Conservation (phyloP, 2,113 vertebrate genomes). For the Megaleporinus macrocephalus region DNA sequence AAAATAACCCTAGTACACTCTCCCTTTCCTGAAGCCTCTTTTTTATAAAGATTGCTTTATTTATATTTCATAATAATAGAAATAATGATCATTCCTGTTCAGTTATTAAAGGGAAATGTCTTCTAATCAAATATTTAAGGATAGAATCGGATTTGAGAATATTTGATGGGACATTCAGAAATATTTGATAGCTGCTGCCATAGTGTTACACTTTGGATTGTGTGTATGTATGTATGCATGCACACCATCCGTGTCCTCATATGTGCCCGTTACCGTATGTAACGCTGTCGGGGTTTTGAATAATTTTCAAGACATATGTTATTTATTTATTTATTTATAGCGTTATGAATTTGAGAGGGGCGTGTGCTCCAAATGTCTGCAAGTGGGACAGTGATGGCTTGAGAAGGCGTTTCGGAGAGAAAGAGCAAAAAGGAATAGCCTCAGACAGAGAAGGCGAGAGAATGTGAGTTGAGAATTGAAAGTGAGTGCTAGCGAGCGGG, state of each 20-base stretch:
- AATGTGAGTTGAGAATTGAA: slow-evolving; percentile 39
- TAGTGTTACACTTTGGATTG: no score
- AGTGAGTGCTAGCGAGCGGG: not conserved
- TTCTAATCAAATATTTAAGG: no score
- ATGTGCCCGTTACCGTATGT: slow-evolving; percentile 19
- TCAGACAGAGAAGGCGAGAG: not conserved
- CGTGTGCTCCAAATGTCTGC: not conserved
- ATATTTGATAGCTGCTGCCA: no score
- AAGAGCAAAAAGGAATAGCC: slow-evolving; percentile 4
- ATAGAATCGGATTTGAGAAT: no score
- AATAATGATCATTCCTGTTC: no score
- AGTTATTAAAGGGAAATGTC: no score
- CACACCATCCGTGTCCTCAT: not conserved
- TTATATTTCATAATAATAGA: no score
- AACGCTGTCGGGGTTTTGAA: not conserved
- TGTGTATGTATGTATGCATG: no score
- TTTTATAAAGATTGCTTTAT: no score
- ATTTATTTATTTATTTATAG: not conserved
- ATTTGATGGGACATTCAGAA: no score
- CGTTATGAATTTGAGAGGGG: not conserved
- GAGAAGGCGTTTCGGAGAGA: not conserved
- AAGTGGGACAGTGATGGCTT: not conserved
- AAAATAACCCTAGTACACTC: no score
- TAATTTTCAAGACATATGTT: slow-evolving; percentile 30
- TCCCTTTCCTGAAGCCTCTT: no score